Percentiles rank a stretch among this genome's conserved stretches.
Conservation (phyloP, 2,797 vertebrate species). For the Melanotaenia pygmaea region DNA sequence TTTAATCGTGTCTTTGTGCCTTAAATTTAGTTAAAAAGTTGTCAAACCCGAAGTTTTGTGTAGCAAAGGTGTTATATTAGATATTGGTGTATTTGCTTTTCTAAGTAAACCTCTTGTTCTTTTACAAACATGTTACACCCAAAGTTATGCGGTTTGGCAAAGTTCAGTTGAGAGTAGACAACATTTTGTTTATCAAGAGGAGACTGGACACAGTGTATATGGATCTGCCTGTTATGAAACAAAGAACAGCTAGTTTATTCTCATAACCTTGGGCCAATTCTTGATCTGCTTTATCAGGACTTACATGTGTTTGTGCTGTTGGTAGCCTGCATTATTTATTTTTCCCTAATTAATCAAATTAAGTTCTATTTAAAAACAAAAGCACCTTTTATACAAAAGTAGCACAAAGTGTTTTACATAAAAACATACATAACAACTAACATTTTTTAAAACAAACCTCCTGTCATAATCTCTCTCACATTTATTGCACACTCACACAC, state of each 20-base stretch:
- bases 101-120: slow-evolving; percentile 1
- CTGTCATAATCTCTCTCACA: too few species aligned
- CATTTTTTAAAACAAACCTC: too few species aligned
- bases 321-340: slow-evolving; percentile 1
- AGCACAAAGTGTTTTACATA: too few species aligned
- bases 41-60: neutral
- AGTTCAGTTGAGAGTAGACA: slow-evolving; percentile 7
- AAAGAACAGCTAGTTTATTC: neutral
- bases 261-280: neutral
- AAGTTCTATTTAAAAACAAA: too few species aligned
- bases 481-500: too few species aligned
- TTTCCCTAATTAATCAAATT: too few species aligned
- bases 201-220: neutral
- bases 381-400: too few species aligned
- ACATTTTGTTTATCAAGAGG: neutral
- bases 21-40: neutral
- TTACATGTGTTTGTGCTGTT: slow-evolving; percentile 1
- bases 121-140: slow-evolving; percentile 5
- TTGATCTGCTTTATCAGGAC: neutral
- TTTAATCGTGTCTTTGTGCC: neutral
- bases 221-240: neutral
- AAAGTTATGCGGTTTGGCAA: neutral
- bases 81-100: slow-evolving; percentile 1
- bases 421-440: too few species aligned
- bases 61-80: neutral